Percentiles rank a stretch among this genome's conserved stretches.
These are phyloP conservation scores for Nestor notabilis DNA, from an alignment of 2,113 vertebrate species.

Conservation along the genomic window DNA sequence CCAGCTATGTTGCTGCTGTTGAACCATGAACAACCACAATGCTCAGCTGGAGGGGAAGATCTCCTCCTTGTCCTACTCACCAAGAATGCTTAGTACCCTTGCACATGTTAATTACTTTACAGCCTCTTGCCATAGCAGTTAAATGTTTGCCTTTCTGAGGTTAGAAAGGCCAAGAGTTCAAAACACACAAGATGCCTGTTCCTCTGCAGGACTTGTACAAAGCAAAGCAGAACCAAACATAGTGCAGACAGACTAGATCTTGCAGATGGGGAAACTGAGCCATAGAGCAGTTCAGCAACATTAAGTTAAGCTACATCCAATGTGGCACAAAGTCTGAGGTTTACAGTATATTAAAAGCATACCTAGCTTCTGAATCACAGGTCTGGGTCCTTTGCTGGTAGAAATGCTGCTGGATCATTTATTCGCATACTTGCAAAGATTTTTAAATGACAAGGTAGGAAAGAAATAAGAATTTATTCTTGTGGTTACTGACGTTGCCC, in stretches of 20 bases:
- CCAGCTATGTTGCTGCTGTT: neutral
- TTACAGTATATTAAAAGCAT: neutral
- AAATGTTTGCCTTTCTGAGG: neutral
- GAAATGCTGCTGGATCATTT: neutral
- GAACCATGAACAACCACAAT: neutral
- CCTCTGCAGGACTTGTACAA: neutral
- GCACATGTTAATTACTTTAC: neutral
- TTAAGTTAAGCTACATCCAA: neutral
- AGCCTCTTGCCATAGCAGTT: neutral
- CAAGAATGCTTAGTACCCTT: neutral
- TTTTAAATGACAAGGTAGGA: neutral
- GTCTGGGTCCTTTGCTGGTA: neutral
- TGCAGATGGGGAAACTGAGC: neutral
- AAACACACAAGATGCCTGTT: neutral
- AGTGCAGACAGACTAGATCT: neutral
- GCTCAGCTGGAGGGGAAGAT: neutral
- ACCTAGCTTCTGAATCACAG: neutral
- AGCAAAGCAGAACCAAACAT: neutral
- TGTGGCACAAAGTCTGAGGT: neutral
- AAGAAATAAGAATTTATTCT: neutral
- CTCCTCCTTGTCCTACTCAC: neutral
- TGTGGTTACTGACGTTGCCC: neutral
- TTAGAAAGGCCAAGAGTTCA: neutral
- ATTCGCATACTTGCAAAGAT: neutral
- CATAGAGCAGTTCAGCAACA: neutral